phyloP scores from a whole-genome alignment of 1,140 invertebrate genomes.

The Mycetomoellerius zeteki region DNA sequence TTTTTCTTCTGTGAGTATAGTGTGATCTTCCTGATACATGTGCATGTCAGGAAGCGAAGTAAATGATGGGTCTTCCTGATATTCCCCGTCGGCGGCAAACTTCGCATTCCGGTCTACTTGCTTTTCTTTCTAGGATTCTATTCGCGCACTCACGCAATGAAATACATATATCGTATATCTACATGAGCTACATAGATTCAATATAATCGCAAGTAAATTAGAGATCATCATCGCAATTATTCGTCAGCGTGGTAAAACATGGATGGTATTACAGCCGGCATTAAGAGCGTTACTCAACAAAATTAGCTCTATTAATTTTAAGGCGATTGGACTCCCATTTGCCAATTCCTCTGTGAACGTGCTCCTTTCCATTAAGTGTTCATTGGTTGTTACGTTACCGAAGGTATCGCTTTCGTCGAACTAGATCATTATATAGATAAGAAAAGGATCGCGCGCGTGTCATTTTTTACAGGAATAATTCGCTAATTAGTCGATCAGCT shows the following conservation, averaged over 20 bases:
- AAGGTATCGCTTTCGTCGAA: conserved; percentile 18
- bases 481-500: conserved; percentile 36
- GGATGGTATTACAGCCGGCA: conserved; percentile 25
- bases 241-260: conserved; percentile 31
- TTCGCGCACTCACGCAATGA: conserved; percentile 49
- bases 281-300: conserved; percentile 45
- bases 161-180: background rate
- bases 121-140: conserved; percentile 35
- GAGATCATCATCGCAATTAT: conserved; percentile 63
- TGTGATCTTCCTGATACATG: conserved; percentile 1
- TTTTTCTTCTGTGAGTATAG: background rate
- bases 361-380: background rate
- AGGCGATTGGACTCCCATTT: background rate
- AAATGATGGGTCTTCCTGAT: conserved; percentile 23
- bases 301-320: conserved; percentile 54
- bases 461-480: background rate
- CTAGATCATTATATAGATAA: conserved; percentile 34
- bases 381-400: background rate
- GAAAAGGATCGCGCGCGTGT: conserved; percentile 29
- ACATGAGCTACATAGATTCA: conserved; percentile 3
- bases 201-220: conserved; percentile 55
- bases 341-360: background rate
- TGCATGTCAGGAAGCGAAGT: conserved; percentile 15
- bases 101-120: conserved; percentile 24
- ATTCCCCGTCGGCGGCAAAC: conserved; percentile 45